Evolutionary conservation across 2,888 invertebrate species (phyloP).

Genomic region (Polietes domitor): DNA sequence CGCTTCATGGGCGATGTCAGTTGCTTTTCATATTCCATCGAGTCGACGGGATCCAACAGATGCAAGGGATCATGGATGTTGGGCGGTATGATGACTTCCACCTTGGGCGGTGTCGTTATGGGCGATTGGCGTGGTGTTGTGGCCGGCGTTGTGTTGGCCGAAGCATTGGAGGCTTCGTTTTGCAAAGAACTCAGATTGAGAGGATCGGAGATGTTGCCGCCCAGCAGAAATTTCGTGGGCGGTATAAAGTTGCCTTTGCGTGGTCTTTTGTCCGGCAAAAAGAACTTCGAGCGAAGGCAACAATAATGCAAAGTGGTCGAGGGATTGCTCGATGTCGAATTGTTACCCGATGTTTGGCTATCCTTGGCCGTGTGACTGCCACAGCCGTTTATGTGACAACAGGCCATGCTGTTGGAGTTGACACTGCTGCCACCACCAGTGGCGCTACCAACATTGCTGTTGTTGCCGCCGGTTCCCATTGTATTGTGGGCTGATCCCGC

Average conservation of each 20-base stretch:
- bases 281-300: constrained; percentile 85
- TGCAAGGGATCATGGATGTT: constrained; percentile 96
- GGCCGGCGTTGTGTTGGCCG: constrained; percentile 90
- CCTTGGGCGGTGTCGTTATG: constrained; percentile 83
- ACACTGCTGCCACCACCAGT: constrained; percentile 70
- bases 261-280: constrained; percentile 87
- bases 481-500: constrained; percentile 72
- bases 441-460: constrained; percentile 57
- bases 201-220: constrained; percentile 97
- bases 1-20: constrained; percentile 87
- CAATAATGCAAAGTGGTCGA: constrained; percentile 75
- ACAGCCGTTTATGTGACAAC: constrained; percentile 73
- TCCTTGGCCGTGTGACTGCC: constrained; percentile 67
- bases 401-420: constrained; percentile 68
- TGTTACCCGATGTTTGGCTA: constrained; percentile 48
- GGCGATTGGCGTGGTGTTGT: constrained; percentile 91
- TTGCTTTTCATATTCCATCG: constrained; percentile 91
- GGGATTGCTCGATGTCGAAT: constrained; percentile 32
- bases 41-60: constrained; percentile 89
- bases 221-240: constrained; percentile 94
- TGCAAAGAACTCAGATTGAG: constrained; percentile 95
- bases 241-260: constrained; percentile 90
- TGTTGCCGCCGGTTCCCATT: constrained; percentile 70
- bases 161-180: constrained; percentile 85
- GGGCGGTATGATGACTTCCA: constrained; percentile 95